A percentile compares a stretch with the other conserved stretches of the same genome.
phyloP scores from a whole-genome alignment of 2,888 invertebrate genomes.

The Tinea trinotella region DNA sequence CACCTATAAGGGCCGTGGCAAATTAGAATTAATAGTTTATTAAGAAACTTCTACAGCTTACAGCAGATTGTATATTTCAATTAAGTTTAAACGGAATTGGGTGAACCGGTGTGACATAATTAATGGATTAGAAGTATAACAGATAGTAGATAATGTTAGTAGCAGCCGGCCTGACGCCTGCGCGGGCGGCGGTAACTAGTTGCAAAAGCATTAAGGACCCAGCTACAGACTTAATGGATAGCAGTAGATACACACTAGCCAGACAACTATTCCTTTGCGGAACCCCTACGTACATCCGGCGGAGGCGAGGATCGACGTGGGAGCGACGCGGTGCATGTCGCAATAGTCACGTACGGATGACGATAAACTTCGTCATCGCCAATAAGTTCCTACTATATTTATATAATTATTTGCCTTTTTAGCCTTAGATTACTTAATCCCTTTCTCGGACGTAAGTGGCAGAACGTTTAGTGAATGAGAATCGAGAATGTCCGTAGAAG shows the following conservation, averaged over 20 bases:
- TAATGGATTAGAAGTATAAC: constrained; percentile 63
- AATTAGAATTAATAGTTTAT: constrained; percentile 54
- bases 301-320: constrained; percentile 47
- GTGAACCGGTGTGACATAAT: constrained; percentile 49
- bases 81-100: constrained; percentile 34
- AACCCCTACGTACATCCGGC: constrained; percentile 71
- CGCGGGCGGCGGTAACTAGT: constrained; percentile 36
- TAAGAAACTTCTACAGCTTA: constrained; percentile 50
- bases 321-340: constrained; percentile 36
- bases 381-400: constrained; percentile 8
- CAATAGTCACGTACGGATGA: constrained; percentile 51
- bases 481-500: constrained; percentile 37
- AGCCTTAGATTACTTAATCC: not conserved
- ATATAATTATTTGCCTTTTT: constrained; percentile 7
- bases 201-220: constrained; percentile 49
- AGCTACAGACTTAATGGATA: constrained; percentile 21
- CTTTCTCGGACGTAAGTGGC: not conserved
- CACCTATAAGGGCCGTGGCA: constrained; percentile 37
- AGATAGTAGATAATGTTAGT: constrained; percentile 53
- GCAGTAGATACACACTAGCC: constrained; percentile 27
- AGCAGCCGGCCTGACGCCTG: constrained; percentile 56
- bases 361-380: constrained; percentile 13
- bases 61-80: constrained; percentile 51
- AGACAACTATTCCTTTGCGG: constrained; percentile 57
- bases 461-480: constrained; percentile 40